Base-by-base conservation (phyloP, 2,797 vertebrate species). In the Clarias pachynema region DNA sequence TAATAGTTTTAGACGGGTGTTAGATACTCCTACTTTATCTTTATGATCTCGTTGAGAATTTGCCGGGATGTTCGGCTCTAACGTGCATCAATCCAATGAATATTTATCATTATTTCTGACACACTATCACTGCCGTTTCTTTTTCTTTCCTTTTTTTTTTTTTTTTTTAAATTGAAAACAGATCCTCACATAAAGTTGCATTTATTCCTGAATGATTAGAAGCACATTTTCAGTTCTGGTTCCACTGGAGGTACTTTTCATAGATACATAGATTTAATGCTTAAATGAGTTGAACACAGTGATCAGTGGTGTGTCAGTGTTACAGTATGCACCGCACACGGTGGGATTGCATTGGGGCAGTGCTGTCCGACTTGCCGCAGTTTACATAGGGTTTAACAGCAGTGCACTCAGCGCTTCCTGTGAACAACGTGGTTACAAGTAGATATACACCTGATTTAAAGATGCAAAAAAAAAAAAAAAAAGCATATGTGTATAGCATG, bases 151-250 rank as follows among this genome's bases (percentile, higher is more conserved):
- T 53, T 3, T 10, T 44, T 9, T 44, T 8, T 1, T 34, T n/a
- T n/a, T n/a, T n/a, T n/a, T n/a, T n/a, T n/a, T n/a, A 34, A 37
- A 53, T 53, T 14, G 49, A 53, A 9, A 22, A 29, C 16, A 74
- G 49, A 62, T 83, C 63, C 62, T 81, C n/a, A 57, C n/a, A 65
- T 1, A 69, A 88, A 87, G 77, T 81, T 85, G 1, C 1, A 1
- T 24, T 69, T 70, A 49, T 63, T 60, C 73, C 22, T 6, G 5
- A 40, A 15, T 5, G 7, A 24, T 16, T 6, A 1, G 18, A 26
- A 83, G 40, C 20, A 56, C 6, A 16, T 14, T 20, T 77, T 53
- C 0, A 22, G 3, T 63, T 22, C 22, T 24, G 16, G 40, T n/a
- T 53, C 26, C 10, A 49, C 31, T 18, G 20, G 53, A 79, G 40